Base-by-base conservation (phyloP, 2,797 vertebrate genomes). In the Aldrovandia affinis region DNA sequence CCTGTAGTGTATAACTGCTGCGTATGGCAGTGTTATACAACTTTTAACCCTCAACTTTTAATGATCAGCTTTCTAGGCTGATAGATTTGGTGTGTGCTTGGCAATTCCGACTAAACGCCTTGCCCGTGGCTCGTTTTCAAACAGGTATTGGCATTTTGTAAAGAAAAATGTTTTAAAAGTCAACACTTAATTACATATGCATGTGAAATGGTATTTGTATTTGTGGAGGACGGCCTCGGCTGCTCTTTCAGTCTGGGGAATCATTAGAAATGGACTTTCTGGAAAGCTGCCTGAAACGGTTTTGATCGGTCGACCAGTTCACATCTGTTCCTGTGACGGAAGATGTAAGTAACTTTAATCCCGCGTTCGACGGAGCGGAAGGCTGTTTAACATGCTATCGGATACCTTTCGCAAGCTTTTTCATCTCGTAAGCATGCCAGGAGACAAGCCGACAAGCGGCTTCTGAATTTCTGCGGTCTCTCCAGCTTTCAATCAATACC, bases 41-140 rank as follows among this genome's bases (percentile, higher is more conserved):
- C 73, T 44, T 77, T 77, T 77, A 25, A 44, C 42, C 42, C 73
- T 77, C 22, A 20, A 18, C 22, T 42, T 75, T 75, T 6, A n/a
- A 44, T 25, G 20, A 25, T 75, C 36, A 25, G 39, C 70, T 18
- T 75, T 47, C 47, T 39, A 61, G 50, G 54, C 7, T n/a, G 42
- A 55, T 50, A 42, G 33, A 77, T 82, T 68, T 82, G n/a, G 44
- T 50, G 30, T 52, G n/a, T 52, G n/a, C 61, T 82, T 68, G 44
- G 33, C 22, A 30, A 50, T 39, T 82, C 61, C 42, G 47, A 22
- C 50, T 65, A 68, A 50, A 65, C 47, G 22, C 42, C 33, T 33
- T 65, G n/a, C 47, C n/a, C 61, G 68, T 20, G 33, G 10, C 59
- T 18, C 30, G 28, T 65, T 33, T 8, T 65, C 59, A 50, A 65